Percentiles rank a stretch among this genome's conserved stretches.
Conservation (phyloP, 2,888 invertebrate genomes). For the Spatulosminthurus flaviceps region DNA sequence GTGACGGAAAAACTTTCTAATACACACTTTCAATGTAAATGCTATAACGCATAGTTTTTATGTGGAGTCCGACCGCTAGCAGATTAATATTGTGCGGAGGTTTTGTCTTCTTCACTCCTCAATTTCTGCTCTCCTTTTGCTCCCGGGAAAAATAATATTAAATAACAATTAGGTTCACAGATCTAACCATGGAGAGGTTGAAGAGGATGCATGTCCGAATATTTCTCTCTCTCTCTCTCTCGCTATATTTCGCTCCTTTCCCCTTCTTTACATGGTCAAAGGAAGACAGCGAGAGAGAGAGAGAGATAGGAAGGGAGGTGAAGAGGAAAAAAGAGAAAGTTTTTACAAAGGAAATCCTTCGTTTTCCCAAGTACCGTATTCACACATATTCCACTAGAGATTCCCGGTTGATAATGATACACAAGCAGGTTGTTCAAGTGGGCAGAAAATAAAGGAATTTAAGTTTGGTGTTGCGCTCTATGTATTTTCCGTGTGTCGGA, state of each 20-base stretch:
- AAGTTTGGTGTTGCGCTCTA: too few relatives aligned
- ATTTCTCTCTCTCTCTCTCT: neutral
- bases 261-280: neutral
- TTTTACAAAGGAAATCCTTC: neutral
- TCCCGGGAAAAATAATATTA: conserved; percentile 26
- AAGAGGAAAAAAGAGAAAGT: neutral
- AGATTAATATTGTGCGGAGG: neutral
- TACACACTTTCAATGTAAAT: conserved; percentile 6
- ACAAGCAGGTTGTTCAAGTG: too few relatives aligned
- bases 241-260: neutral
- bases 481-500: too few relatives aligned
- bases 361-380: too few relatives aligned
- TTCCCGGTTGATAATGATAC: too few relatives aligned
- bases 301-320: conserved; percentile 9
- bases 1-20: neutral
- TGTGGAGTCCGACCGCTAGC: too few relatives aligned
- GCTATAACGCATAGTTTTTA: neutral
- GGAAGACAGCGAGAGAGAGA: conserved; percentile 18
- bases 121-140: neutral
- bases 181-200: neutral
- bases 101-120: neutral
- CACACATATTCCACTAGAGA: too few relatives aligned
- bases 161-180: conserved; percentile 36
- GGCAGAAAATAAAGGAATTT: too few relatives aligned
- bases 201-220: too few relatives aligned